phyloP scores from a whole-genome alignment of 2,113 vertebrate genomes.

The Mixornis gularis region DNA sequence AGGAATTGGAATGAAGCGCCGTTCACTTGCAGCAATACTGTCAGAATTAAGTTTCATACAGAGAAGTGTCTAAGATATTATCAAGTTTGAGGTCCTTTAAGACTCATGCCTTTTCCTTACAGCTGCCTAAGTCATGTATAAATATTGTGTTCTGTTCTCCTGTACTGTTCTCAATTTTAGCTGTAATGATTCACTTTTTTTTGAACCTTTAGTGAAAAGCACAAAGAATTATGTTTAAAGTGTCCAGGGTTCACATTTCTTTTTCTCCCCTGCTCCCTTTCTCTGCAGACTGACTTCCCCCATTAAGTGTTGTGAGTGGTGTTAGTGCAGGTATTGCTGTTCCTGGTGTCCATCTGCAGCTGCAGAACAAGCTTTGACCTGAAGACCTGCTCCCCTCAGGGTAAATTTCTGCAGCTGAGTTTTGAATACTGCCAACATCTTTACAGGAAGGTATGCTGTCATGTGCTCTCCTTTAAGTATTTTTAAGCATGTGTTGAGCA shows the following conservation, averaged over 20 bases:
- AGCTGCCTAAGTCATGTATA: not conserved
- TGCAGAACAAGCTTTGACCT: not conserved
- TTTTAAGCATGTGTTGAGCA: not conserved
- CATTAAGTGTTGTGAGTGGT: accelerated
- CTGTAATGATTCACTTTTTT: not conserved
- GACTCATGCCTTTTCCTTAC: not conserved
- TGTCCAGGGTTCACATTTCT: not conserved
- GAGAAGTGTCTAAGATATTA: not conserved
- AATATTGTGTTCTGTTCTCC: not conserved
- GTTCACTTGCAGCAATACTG: not conserved
- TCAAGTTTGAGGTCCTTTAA: not conserved
- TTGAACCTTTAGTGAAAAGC: not conserved
- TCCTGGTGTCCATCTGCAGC: not conserved
- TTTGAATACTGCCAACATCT: not conserved
- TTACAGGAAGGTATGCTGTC: not conserved
- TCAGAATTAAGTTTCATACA: not conserved
- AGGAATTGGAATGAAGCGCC: not conserved
- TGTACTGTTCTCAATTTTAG: not conserved
- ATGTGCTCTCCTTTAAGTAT: not conserved
- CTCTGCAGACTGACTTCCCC: too few species aligned
- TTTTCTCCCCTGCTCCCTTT: not conserved
- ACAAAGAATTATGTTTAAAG: not conserved
- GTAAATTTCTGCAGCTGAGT: not conserved
- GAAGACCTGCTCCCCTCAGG: not conserved
- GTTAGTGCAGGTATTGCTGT: not conserved